A percentile compares a stretch with the other conserved stretches of the same genome.
Evolutionary conservation across 2,113 vertebrate genomes (phyloP).

Genomic region (Calyptomena viridis): DNA sequence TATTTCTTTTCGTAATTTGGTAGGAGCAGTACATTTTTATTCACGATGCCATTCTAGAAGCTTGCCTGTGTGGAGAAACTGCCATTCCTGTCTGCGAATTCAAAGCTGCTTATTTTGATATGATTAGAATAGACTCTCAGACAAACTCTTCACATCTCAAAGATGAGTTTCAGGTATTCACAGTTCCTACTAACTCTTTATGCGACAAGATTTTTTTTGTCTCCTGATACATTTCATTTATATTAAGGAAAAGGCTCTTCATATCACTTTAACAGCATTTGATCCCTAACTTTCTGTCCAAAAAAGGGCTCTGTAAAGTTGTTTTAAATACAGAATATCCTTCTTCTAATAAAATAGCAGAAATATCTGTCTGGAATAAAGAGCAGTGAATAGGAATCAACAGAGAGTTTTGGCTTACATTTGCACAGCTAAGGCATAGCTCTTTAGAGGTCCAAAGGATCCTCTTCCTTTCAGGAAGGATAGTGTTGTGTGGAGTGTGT

Average conservation of each 20-base stretch:
- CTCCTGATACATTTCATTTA: background rate
- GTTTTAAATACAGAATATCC: background rate
- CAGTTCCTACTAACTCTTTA: slow-evolving; percentile 10
- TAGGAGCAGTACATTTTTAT: slow-evolving; percentile 99
- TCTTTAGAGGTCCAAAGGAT: background rate
- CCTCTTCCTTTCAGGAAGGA: background rate
- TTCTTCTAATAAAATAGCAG: background rate
- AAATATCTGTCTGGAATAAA: background rate
- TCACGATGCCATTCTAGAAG: slow-evolving; percentile 98
- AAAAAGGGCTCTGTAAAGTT: background rate
- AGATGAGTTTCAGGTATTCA: slow-evolving; percentile 96
- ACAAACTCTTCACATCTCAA: slow-evolving; percentile 98
- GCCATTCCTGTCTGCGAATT: slow-evolving; percentile 97
- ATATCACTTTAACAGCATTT: background rate
- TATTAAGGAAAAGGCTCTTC: slow-evolving; percentile 34
- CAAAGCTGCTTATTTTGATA: slow-evolving; percentile 98
- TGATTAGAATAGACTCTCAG: slow-evolving; percentile 99
- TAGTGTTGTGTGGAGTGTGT: background rate
- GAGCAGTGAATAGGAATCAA: background rate
- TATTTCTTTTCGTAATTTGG: slow-evolving; percentile 51
- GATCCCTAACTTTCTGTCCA: background rate
- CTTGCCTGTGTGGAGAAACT: slow-evolving; percentile 97
- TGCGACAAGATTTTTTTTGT: background rate
- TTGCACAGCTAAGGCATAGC: background rate
- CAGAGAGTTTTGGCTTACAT: background rate